Base-by-base conservation (phyloP, 2,797 vertebrate species). In the Helostoma temminkii region DNA sequence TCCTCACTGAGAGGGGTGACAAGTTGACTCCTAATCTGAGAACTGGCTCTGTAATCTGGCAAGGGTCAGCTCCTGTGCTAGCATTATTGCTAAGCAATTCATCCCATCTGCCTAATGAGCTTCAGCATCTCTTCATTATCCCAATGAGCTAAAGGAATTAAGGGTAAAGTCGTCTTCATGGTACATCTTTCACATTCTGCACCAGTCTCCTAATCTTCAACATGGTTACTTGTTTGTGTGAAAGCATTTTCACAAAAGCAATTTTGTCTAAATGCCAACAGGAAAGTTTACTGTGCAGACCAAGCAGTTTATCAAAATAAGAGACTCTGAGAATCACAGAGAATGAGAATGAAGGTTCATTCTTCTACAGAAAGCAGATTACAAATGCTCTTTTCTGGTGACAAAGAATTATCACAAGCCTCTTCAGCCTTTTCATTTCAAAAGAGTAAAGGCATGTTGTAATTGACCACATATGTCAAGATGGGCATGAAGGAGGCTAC, bases 61-160 rank as follows among this genome's bases (percentile, higher is more conserved):
- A 22, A 30, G 59, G 46, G 50, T 58, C 72, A 63, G 58, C 63
- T 84, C 47, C 58, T 65, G 69, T 22, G 12, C 72, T 74, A 76
- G 74, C 11, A 4, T 74, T 85, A 80, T 63, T 61, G 85, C 81
- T 83, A 83, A 90, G 76, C 70, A 80, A 81, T 82, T 91, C 30
- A 86, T 85, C 86, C 80, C 71, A 74, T 87, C 78, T 80, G 66
- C 58, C 71, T 89, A 92, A 91, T 80, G 63, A 86, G 84, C 83
- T 90, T 92, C 65, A 39, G 52, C 58, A 72, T 84, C 78, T 79
- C 65, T 66, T 66, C 53, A 86, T 88, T 83, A 90, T 80, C 78
- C 87, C 74, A 83, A 76, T 75, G 59, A 84, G 85, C 86, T 85
- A 78, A 87, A 78, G 65, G 73, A 80, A 66, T 86, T 83, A 81